A percentile compares a stretch with the other conserved stretches of the same genome.
phyloP scores from a whole-genome alignment of 92 coral and sea anemone species.

The Anthopleura xanthogrammica region DNA sequence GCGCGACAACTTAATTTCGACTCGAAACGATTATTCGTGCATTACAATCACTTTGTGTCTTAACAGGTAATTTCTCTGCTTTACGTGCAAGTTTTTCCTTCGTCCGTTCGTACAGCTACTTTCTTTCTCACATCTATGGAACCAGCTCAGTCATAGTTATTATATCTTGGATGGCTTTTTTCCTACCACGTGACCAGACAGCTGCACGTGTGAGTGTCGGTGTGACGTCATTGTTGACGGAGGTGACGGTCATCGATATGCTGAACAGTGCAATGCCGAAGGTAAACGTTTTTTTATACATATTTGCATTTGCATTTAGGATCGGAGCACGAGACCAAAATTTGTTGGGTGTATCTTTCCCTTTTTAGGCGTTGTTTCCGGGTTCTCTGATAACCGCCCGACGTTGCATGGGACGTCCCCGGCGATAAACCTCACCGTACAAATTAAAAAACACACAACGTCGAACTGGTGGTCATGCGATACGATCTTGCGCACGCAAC shows the following conservation, averaged over 20 bases:
- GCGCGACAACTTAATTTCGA: too few species aligned
- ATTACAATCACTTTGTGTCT: not conserved
- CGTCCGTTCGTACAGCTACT: slow-evolving; percentile 52
- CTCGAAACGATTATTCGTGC: too few species aligned
- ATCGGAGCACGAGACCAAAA: too few species aligned
- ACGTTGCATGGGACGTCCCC: too few species aligned
- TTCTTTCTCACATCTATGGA: slow-evolving; percentile 44
- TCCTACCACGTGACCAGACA: slow-evolving; percentile 52
- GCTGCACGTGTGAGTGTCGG: slow-evolving; percentile 62
- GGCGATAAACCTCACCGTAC: too few species aligned
- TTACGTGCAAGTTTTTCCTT: slow-evolving; percentile 44
- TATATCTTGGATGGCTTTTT: slow-evolving; percentile 53
- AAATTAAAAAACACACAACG: too few species aligned
- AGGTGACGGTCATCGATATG: slow-evolving; percentile 57
- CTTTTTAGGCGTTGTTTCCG: too few species aligned
- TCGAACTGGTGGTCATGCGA: too few species aligned
- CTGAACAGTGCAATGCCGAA: slow-evolving; percentile 56
- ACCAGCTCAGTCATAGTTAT: slow-evolving; percentile 48
- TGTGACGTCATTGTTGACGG: slow-evolving; percentile 64
- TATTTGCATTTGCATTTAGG: too few species aligned
- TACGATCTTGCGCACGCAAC: too few species aligned
- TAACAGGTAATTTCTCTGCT: slow-evolving; percentile 56
- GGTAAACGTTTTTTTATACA: not conserved
- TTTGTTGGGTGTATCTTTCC: too few species aligned
- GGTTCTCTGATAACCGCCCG: too few species aligned